A percentile compares a stretch with the other conserved stretches of the same genome.
These are phyloP conservation scores for Phaonia tiefii DNA, from an alignment of 2,888 invertebrate genomes.

Conservation along the genomic window DNA sequence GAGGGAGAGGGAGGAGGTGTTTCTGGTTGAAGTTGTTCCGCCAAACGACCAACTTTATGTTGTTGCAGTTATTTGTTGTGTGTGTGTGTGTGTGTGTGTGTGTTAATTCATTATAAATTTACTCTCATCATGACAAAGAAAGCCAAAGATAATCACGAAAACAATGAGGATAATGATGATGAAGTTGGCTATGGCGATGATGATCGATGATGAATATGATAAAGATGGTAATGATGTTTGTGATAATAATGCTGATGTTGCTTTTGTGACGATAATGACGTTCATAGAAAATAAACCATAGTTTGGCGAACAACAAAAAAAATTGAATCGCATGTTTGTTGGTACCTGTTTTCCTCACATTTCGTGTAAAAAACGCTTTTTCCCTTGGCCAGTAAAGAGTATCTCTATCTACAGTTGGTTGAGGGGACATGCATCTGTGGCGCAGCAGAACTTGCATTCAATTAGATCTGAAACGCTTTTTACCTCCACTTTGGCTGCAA, in stretches of 20 bases:
- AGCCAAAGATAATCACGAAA: constrained; percentile 8
- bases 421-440: not conserved
- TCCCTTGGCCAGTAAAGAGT: not conserved
- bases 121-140: constrained; percentile 29
- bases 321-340: constrained; percentile 18
- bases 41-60: constrained; percentile 13
- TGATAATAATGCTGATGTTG: constrained; percentile 36
- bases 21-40: constrained; percentile 15
- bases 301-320: not conserved
- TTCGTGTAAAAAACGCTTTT: not conserved
- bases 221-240: constrained; percentile 27
- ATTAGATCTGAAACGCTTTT: constrained; percentile 5
- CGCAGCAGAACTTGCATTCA: constrained; percentile 28
- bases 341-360: not conserved
- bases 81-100: constrained; percentile 17
- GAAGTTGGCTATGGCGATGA: constrained; percentile 47
- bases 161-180: constrained; percentile 24
- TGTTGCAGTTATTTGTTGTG: not conserved
- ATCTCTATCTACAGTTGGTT: not conserved
- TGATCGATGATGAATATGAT: constrained; percentile 2
- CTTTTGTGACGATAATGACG: constrained; percentile 30
- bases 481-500: not conserved
- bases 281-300: constrained; percentile 5
- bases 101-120: constrained; percentile 56
- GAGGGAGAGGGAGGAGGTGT: too few relatives aligned